Percentiles rank a stretch among this genome's conserved stretches.
phyloP scores from a whole-genome alignment of 2,113 vertebrate genomes.

The crab-eating macaque (Macaca fascicularis) region T2T-MFA8v1.1 NC_088391.1:39840001-39840500 shows the following conservation, averaged over 20 bases:
- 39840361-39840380: not conserved
- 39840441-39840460: not conserved
- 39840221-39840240: not conserved
- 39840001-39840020: constrained; percentile 38
- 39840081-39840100: constrained; percentile 39
- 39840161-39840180: constrained; percentile 47
- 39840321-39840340: not conserved
- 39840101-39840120: not conserved
- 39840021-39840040: constrained; percentile 55
- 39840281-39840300: not conserved
- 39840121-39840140: constrained; percentile 33
- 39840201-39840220: not conserved
- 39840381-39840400: not conserved
- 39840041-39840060: constrained; percentile 64
- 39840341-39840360: not conserved
- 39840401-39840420: not conserved
- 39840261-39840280: not conserved
- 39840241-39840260: constrained; percentile 16
- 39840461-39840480: not conserved
- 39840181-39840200: constrained; percentile 44
- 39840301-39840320: not conserved
- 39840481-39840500: constrained; percentile 38
- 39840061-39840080: constrained; percentile 17
- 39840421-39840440: not conserved
- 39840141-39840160: not conserved